Percentiles rank a stretch among this genome's conserved stretches.
These are phyloP conservation scores for Plectropomus leopardus DNA, from an alignment of 2,113 vertebrate genomes.

Conservation along the genomic window DNA sequence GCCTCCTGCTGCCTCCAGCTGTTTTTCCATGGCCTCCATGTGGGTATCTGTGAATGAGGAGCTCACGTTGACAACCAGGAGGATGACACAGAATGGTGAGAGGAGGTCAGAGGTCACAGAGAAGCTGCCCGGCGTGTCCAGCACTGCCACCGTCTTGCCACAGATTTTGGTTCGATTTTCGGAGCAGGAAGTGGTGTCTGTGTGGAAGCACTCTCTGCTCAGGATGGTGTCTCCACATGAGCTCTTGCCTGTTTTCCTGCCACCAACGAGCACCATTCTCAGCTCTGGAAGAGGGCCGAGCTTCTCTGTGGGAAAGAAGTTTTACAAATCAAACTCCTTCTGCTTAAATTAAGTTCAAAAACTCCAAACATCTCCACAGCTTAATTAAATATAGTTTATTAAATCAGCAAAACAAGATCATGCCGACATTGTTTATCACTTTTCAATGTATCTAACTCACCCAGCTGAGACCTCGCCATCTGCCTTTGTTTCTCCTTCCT, in stretches of 20 bases:
- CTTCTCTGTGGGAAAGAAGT: constrained; percentile 59
- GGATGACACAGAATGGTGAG: constrained; percentile 43
- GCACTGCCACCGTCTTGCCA: constrained; percentile 55
- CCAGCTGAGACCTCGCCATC: constrained; percentile 55
- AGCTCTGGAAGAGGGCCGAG: constrained; percentile 40
- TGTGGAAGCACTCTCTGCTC: constrained; percentile 48
- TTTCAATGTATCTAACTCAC: constrained; percentile 60
- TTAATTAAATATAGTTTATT: neutral
- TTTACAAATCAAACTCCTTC: neutral
- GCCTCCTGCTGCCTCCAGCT: constrained; percentile 49
- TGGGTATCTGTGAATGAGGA: constrained; percentile 63
- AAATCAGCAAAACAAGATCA: neutral
- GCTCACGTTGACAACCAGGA: constrained; percentile 79
- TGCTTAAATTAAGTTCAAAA: neutral
- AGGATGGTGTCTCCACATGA: constrained; percentile 81
- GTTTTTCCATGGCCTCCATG: constrained; percentile 55
- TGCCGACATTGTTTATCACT: constrained; percentile 19
- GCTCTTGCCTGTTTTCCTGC: constrained; percentile 77
- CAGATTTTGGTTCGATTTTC: constrained; percentile 27
- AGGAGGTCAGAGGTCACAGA: constrained; percentile 55
- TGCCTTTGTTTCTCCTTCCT: constrained; percentile 55
- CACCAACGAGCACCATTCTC: constrained; percentile 68
- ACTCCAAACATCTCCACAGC: neutral
- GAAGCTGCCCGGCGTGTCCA: constrained; percentile 72
- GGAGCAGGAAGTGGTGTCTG: constrained; percentile 24